Base-by-base conservation (phyloP, 2,113 vertebrate species). In the Odocoileus virginianus region DNA sequence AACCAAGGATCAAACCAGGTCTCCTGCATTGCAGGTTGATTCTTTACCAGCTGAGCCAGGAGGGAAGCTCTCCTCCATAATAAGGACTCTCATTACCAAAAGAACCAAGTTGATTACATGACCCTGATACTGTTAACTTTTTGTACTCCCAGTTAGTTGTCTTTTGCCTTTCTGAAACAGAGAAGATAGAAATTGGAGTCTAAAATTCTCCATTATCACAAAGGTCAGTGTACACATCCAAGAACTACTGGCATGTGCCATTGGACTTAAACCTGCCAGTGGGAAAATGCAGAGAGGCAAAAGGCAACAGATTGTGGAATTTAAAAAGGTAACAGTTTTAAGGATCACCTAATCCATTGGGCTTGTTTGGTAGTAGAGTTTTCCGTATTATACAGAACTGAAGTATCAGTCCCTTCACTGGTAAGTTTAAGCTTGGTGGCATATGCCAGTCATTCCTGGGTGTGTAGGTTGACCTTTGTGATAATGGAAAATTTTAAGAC, bases 151-250 rank as follows among this genome's bases (percentile, higher is more conserved):
- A 57, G 47, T 47, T 67, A 60, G 57, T 55, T 67, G 12, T 15
- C 58, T 89, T 54, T 91, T 92, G 8, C 45, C 8, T 96, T 7
- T 89, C 60, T 95, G 52, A 5, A n/a, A 55, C 21, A 82, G 5
- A 50, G 23, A 25, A 94, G 43, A 87, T 15, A 3, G 67, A 91
- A 97, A 97, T 82, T 17, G 91, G 33, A 84, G 60, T 61, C 36
- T 87, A 88, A 91, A 88, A 93, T 96, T 89, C 97, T 78, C 36
- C 79, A 87, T 84, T 91, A 86, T 74, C 83, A n/a, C 45, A 90
- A 93, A 98, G 89, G 91, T 92, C 79, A 89, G 27, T 33, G 60
- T 79, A 43, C 84, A 87, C n/a, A 83, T 81, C 93, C 43, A 83
- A 25, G 83, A 97, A 95, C 33, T 83, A 96, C 57, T 87, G 64